Percentiles rank a stretch among this genome's conserved stretches.
phyloP scores from a whole-genome alignment of 2,113 vertebrate genomes.

The Caloenas nicobarica region DNA sequence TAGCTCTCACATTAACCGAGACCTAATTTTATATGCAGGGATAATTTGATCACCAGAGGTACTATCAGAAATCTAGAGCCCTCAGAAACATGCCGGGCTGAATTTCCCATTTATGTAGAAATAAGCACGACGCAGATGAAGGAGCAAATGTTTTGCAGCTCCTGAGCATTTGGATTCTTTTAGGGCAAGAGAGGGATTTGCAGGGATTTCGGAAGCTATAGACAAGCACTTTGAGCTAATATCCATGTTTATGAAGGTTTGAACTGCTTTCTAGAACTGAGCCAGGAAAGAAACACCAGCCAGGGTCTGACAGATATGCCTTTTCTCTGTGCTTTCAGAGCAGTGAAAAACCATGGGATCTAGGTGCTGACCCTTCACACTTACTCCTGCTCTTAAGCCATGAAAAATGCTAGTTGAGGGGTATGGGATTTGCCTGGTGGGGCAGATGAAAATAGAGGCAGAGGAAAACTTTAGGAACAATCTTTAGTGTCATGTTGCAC shows the following conservation, averaged over 20 bases:
- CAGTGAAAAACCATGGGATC: not conserved
- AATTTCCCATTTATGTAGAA: not conserved
- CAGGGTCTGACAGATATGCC: not conserved
- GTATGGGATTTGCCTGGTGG: not conserved
- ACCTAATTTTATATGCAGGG: not conserved
- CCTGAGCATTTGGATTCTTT: not conserved
- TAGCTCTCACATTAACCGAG: not conserved
- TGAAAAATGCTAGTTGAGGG: not conserved
- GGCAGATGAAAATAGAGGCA: not conserved
- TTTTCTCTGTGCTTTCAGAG: not conserved
- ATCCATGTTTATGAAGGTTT: not conserved
- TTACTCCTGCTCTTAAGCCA: not conserved
- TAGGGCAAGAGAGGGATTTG: not conserved
- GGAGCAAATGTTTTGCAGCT: not conserved
- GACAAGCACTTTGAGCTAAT: not conserved
- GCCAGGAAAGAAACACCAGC: not conserved
- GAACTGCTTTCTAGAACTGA: not conserved
- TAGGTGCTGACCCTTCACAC: fast-evolving
- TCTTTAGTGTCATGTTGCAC: fast-evolving
- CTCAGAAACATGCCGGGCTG: not conserved
- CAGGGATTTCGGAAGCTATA: not conserved
- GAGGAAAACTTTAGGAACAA: not conserved
- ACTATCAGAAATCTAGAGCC: not conserved
- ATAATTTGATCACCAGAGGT: not conserved
- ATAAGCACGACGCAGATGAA: fast-evolving